phyloP scores from a whole-genome alignment of 30 jellyfish, hydroid and myxozoan species.

The Nemopilema nomurai region DNA sequence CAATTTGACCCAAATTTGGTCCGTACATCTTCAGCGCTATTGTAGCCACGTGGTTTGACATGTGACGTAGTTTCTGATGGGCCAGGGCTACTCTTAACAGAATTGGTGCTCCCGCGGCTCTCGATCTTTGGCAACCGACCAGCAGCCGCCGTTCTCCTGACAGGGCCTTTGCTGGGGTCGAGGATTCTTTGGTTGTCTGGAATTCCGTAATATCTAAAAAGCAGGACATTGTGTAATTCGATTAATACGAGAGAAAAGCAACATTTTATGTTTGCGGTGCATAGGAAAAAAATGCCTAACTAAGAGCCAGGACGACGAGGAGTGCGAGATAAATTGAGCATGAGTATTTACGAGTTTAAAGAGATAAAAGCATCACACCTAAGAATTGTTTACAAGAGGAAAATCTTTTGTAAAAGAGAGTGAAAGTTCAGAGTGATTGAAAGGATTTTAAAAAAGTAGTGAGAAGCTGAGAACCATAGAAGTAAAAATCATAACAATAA shows the following conservation, averaged over 20 bases:
- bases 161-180: conserved; percentile 93
- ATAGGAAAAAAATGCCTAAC: no score
- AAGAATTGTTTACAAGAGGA: background rate
- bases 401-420: background rate
- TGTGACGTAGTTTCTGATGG: conserved; percentile 18
- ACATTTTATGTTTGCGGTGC: no score
- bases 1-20: background rate
- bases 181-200: conserved; percentile 82
- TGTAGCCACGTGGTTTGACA: conserved; percentile 43
- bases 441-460: background rate
- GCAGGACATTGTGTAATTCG: no score
- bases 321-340: no score
- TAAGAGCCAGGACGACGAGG: no score
- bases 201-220: conserved; percentile 72
- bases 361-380: conserved; percentile 8
- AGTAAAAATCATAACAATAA: no score
- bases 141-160: conserved; percentile 75
- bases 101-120: conserved; percentile 21
- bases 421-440: background rate
- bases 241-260: background rate
- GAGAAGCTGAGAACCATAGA: no score
- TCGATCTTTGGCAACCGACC: conserved; percentile 67
- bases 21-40: conserved; percentile 52
- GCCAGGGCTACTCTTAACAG: conserved; percentile 63
- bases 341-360: background rate